These are phyloP conservation scores for Cyrtonyx montezumae DNA, from an alignment of 2,113 vertebrate species.

Conservation along the genomic window DNA sequence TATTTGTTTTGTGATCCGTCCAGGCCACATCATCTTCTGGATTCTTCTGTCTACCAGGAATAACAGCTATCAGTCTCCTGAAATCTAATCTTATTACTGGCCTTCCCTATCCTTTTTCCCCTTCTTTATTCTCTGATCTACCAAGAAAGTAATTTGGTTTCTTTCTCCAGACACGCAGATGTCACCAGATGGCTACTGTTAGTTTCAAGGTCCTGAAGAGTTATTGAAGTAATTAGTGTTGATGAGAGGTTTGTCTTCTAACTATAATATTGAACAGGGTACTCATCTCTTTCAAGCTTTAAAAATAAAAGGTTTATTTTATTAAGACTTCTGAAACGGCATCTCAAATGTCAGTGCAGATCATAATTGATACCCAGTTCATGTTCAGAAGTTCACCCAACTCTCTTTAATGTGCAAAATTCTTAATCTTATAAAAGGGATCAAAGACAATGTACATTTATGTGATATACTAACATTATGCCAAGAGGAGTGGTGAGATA, in stretches of 20 bases:
- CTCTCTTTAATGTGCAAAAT: neutral
- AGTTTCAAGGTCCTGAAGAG: conserved; percentile 51
- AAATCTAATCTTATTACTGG: neutral
- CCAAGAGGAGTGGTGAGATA: neutral
- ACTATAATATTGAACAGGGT: neutral
- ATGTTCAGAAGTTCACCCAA: neutral
- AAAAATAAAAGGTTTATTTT: conserved; percentile 13
- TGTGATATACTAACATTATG: neutral
- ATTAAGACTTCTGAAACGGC: neutral
- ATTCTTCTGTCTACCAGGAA: neutral
- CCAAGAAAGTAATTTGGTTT: conserved; percentile 12
- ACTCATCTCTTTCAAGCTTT: neutral
- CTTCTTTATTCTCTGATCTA: conserved; percentile 5
- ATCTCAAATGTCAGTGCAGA: neutral
- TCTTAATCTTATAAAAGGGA: neutral
- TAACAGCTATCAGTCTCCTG: neutral
- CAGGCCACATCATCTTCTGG: neutral
- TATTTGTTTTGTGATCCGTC: conserved; percentile 3
- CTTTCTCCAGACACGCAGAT: conserved; percentile 17
- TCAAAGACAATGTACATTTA: neutral
- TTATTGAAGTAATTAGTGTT: conserved; percentile 54
- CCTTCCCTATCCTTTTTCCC: neutral
- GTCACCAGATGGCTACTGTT: conserved; percentile 56
- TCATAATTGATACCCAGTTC: neutral
- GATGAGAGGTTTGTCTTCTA: conserved; percentile 17